Conservation (phyloP, 2,797 vertebrate genomes). For the Staurois parvus region DNA sequence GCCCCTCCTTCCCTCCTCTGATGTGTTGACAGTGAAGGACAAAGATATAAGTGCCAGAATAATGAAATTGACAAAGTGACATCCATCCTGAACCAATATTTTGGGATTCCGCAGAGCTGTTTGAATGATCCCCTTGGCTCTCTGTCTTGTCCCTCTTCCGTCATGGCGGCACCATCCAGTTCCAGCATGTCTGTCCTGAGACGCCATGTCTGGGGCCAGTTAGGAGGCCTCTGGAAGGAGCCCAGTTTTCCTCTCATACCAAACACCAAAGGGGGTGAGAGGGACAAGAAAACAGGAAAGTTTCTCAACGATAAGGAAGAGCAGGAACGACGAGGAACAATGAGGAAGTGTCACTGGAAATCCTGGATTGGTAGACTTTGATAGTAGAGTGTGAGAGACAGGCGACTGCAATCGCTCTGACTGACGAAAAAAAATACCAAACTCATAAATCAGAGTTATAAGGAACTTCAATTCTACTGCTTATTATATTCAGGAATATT, state of each 20-base stretch:
- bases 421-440: background rate
- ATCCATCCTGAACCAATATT: background rate
- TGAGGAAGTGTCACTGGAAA: slow-evolving; percentile 54
- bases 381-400: slow-evolving; percentile 61
- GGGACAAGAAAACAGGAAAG: slow-evolving; percentile 73
- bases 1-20: background rate
- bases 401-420: slow-evolving; percentile 36
- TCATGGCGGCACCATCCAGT: background rate
- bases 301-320: slow-evolving; percentile 68
- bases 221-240: slow-evolving; percentile 58
- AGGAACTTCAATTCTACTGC: too few species aligned
- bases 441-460: too few species aligned
- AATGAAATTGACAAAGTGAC: background rate
- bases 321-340: slow-evolving; percentile 63
- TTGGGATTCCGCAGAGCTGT: slow-evolving; percentile 1
- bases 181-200: slow-evolving; percentile 46
- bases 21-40: background rate
- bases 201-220: slow-evolving; percentile 57
- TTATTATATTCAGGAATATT: too few species aligned
- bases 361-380: accelerated
- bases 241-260: slow-evolving; percentile 54
- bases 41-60: background rate
- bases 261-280: slow-evolving; percentile 58
- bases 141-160: slow-evolving; percentile 24
- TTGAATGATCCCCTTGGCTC: slow-evolving; percentile 9